Evolutionary conservation across 1,140 invertebrate species (phyloP), one percentile per base, ranked within the genome.

Genomic region (Sinella curviseta): DNA sequence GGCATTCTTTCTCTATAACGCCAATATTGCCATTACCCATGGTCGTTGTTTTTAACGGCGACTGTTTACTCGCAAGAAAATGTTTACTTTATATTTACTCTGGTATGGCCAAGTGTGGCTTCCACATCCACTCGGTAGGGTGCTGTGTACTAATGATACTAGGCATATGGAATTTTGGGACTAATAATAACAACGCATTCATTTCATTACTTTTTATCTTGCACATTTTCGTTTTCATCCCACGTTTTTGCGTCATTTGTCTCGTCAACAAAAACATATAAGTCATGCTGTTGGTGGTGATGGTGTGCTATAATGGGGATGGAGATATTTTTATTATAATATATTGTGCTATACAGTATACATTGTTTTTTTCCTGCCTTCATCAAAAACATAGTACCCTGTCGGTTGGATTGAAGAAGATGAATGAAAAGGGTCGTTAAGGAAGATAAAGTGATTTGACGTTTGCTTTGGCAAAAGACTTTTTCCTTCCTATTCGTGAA

Each of bases 361-460:
- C n/a, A n/a, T n/a, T n/a, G n/a, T 24, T 60, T 60, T 24, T 24
- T 60, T 14, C 24, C 55, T 14, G 55, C 24, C 4, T 60, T 26
- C 55, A 60, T 60, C 55, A 24, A 14, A 60, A 26, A 60, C 55
- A 60, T 60, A 24, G n/a, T 26, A 60, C 24, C 24, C 8, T 48
- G 24, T 60, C 12, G 12, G 12, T 12, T 60, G 14, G 26, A 24
- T 30, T 70, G 65, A 70, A 33, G 65, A 70, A 70, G 65, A 70
- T 70, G 65, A 70, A 70, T 70, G 65, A 33, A 70, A 70, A 33
- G 65, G 65, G 65, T 70, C 65, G 65, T 70, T 70, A 70, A 33
- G 65, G 65, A 70, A 70, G 65, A 70, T 70, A 70, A 70, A 70
- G 65, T 70, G 65, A 70, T 30, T 70, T 70, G 65, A 70, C 65